phyloP scores from a whole-genome alignment of 2,888 invertebrate species.

The Slavum lentiscoides region DNA sequence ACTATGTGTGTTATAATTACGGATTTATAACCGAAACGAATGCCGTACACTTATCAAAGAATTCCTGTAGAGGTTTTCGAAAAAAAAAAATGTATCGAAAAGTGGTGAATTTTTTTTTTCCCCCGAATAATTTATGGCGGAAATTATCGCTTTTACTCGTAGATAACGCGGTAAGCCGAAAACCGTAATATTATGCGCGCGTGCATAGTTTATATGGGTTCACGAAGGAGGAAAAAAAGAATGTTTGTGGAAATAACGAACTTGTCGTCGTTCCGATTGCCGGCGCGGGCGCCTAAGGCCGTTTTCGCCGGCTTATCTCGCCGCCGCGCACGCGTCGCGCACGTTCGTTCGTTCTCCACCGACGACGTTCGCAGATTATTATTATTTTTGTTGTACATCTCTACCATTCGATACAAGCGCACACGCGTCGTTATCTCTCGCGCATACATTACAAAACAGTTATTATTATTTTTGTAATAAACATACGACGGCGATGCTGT shows the following conservation, averaged over 20 bases:
- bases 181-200: too few relatives aligned
- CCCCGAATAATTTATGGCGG: too few relatives aligned
- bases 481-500: background rate
- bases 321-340: background rate
- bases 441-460: background rate
- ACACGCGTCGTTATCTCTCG: background rate
- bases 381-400: background rate
- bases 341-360: background rate
- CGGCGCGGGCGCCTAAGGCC: background rate
- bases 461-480: too few relatives aligned
- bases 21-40: too few relatives aligned
- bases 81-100: too few relatives aligned
- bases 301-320: background rate
- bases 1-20: too few relatives aligned
- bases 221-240: background rate
- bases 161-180: too few relatives aligned
- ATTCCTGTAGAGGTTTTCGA: too few relatives aligned
- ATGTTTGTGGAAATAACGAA: background rate
- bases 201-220: background rate
- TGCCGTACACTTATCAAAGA: too few relatives aligned
- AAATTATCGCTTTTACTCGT: too few relatives aligned
- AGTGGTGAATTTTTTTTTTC: too few relatives aligned
- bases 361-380: conserved; percentile 13
- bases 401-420: background rate
- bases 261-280: conserved; percentile 5